These are phyloP conservation scores for Mamestra configurata DNA, from an alignment of 1,140 invertebrate species.

Conservation along the genomic window DNA sequence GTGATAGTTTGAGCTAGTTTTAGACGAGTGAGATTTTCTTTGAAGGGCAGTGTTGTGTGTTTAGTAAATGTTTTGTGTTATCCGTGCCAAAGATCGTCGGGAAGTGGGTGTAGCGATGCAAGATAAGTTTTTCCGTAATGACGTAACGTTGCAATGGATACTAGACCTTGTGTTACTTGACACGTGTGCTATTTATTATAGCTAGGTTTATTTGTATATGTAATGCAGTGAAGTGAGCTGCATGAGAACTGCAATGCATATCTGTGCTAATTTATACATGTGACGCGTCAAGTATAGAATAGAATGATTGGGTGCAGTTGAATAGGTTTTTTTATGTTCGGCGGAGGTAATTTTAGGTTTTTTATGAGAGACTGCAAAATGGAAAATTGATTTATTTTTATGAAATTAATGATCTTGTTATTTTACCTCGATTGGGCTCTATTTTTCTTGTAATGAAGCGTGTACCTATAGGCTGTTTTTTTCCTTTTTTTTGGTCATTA, in stretches of 20 bases:
- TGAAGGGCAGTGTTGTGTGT: background rate
- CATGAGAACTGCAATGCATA: slow-evolving; percentile 11
- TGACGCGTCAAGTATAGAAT: slow-evolving; percentile 1
- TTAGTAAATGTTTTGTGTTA: background rate
- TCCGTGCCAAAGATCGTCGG: background rate
- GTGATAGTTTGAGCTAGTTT: no score
- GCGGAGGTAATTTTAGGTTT: slow-evolving; percentile 4
- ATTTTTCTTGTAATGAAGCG: background rate
- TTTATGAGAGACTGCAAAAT: background rate
- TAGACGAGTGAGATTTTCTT: no score
- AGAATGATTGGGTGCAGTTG: background rate
- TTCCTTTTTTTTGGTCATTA: background rate
- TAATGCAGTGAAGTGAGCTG: slow-evolving; percentile 28
- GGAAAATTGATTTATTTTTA: background rate
- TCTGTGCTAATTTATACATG: slow-evolving; percentile 31
- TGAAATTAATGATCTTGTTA: background rate
- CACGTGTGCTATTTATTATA: slow-evolving; percentile 50
- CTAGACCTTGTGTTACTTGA: slow-evolving; percentile 44
- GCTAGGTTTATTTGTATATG: slow-evolving; percentile 48
- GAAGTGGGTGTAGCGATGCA: slow-evolving; percentile 22
- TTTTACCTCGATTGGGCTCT: background rate
- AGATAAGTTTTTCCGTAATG: slow-evolving; percentile 49
- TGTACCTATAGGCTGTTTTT: background rate
- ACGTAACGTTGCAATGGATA: slow-evolving; percentile 43
- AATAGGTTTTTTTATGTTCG: slow-evolving; percentile 20